phyloP scores from a whole-genome alignment of 2,797 vertebrate genomes.

The Morelia viridis region DNA sequence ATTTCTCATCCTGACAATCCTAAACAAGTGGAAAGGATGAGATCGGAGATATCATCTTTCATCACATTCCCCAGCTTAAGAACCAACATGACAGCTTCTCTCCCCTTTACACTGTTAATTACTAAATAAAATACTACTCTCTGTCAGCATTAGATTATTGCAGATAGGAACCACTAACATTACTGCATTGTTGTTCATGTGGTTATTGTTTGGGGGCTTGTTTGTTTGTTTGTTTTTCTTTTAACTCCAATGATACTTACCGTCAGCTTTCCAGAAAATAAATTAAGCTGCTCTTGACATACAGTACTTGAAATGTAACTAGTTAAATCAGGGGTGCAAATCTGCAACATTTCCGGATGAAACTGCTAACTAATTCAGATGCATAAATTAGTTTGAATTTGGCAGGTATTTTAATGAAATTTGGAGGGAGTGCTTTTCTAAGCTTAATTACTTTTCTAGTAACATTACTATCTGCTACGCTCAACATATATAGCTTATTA shows the following conservation, averaged over 20 bases:
- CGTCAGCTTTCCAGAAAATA: conserved; percentile 76
- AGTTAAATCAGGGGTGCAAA: conserved; percentile 75
- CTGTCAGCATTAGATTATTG: conserved; percentile 82
- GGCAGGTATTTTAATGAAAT: conserved; percentile 29
- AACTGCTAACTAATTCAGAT: conserved; percentile 74
- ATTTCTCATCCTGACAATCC: conserved; percentile 99
- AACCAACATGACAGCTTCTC: conserved; percentile 87
- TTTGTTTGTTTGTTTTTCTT: conserved; percentile 6
- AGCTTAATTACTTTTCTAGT: neutral
- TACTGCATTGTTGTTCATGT: conserved; percentile 68
- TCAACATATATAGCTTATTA: neutral
- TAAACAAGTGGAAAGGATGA: conserved; percentile 99
- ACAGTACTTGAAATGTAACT: conserved; percentile 76
- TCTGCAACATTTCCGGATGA: conserved; percentile 69
- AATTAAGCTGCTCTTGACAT: conserved; percentile 73
- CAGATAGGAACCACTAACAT: conserved; percentile 78
- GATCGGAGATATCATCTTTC: conserved; percentile 98
- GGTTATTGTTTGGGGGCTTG: conserved; percentile 37
- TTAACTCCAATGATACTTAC: conserved; percentile 61
- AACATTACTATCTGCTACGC: neutral
- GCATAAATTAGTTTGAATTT: conserved; percentile 56
- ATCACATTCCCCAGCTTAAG: conserved; percentile 90
- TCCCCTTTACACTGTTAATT: conserved; percentile 90
- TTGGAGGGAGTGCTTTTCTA: conserved; percentile 11
- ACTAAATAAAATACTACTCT: conserved; percentile 89